Evolutionary conservation across 2,797 vertebrate species (phyloP), one percentile per base, ranked within the genome.

Genomic region (Synaphobranchus kaupii): DNA sequence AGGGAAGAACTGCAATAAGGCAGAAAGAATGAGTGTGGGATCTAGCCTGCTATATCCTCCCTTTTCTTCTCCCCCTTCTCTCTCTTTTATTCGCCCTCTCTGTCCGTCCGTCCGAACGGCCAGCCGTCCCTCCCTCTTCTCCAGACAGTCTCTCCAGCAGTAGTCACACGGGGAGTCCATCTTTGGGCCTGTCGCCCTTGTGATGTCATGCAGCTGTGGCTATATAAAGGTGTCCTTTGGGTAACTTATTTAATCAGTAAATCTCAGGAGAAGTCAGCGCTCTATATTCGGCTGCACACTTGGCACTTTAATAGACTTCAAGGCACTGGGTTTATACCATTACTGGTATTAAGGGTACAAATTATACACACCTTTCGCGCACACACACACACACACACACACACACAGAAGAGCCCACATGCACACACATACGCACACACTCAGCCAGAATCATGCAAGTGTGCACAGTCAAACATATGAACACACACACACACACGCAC

Each of bases 221-320:
- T 84, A 63, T 47, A n/a, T 63, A 66, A 84, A 84, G 31, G 10
- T 66, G 56, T 63, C 56, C 15, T 34, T 48, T 17, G 31, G 28
- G 6, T 22, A 47, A 25, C 83, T 63, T 63, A 63, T 56, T 22
- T 84, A 63, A 84, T 56, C 50, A 48, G 52, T 83, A 13, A 71
- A 71, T 80, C 76, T 47, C 15, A 80, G 76, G 22, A n/a, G 12
- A 84, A 47, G 56, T 17, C 7, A 84, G 22, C 34, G 4, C 83
- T 84, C 15, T n/a, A 66, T 84, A 22, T 66, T 63, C 66, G 83
- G 83, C 56, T 34, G 20, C 56, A 25, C 34, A 28, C 83, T 47
- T 7, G 28, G 22, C 31, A 34, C 7, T 34, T 31, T 63, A 84
- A 63, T 47, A 80, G 76, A 80, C 44, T 25, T 25, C 44, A 48